phyloP scores from a whole-genome alignment of 1,140 invertebrate genomes.

The roundworm (Caenorhabditis elegans) region DNA sequence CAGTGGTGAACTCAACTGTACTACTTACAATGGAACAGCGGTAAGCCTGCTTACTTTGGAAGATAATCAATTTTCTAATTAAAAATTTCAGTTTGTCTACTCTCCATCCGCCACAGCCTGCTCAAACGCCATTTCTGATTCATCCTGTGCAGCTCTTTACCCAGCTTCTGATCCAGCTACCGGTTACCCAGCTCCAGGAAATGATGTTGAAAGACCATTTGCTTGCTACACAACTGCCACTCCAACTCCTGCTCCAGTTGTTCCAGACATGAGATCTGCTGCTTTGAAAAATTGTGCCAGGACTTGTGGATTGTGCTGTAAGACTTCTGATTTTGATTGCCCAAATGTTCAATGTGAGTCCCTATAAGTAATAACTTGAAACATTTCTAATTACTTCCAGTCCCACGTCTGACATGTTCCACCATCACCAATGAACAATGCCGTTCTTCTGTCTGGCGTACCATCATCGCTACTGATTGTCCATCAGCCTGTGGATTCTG shows the following conservation, averaged over 20 bases:
- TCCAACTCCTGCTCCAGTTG: not conserved
- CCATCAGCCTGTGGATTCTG: slow-evolving; percentile 31
- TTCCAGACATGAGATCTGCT: not conserved
- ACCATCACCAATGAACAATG: slow-evolving; percentile 12
- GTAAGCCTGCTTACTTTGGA: not conserved
- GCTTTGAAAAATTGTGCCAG: slow-evolving; percentile 3
- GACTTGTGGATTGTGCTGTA: slow-evolving; percentile 35
- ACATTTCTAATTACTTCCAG: not conserved
- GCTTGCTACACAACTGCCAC: not conserved
- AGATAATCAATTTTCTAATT: not conserved
- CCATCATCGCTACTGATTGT: slow-evolving; percentile 11
- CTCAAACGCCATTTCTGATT: not conserved
- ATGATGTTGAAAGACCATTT: not conserved
- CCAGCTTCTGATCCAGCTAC: not conserved
- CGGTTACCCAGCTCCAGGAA: not conserved
- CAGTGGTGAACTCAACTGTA: not conserved
- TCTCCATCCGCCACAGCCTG: not conserved
- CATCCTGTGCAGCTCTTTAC: not conserved
- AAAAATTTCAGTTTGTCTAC: slow-evolving; percentile 2
- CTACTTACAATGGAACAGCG: not conserved
- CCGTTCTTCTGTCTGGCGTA: not conserved
- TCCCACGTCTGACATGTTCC: not conserved
- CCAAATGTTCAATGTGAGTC: slow-evolving; percentile 10
- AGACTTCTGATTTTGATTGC: slow-evolving; percentile 5
- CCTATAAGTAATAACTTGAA: not conserved